Percentiles rank a stretch among this genome's conserved stretches.
Conservation (phyloP, 2,113 vertebrate genomes). For the Anoura caudifer region DNA sequence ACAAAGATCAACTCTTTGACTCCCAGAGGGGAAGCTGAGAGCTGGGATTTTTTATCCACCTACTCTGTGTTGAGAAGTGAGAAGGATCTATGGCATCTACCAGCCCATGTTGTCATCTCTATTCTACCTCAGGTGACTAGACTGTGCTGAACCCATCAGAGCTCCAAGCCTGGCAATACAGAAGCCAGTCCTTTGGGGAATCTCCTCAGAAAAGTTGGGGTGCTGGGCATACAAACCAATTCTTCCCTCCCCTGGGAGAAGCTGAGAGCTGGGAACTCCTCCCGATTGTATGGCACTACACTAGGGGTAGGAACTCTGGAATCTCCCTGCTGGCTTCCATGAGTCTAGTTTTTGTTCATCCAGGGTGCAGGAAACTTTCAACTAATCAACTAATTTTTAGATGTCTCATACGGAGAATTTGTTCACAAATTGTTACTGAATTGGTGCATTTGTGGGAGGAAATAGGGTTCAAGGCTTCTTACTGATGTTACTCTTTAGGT, state of each 20-base stretch:
- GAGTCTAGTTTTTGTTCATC: background rate
- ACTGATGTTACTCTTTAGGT: background rate
- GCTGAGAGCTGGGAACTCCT: background rate
- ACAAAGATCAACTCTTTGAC: background rate
- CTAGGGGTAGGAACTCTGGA: background rate
- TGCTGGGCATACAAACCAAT: background rate
- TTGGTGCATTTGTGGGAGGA: background rate
- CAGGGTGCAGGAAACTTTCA: background rate
- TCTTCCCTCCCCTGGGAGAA: background rate
- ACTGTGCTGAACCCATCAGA: background rate
- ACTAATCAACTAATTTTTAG: background rate
- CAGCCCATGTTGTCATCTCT: background rate
- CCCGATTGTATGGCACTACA: background rate
- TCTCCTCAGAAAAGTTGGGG: background rate
- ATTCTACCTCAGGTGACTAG: background rate
- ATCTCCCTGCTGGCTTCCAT: background rate
- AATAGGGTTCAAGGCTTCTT: background rate
- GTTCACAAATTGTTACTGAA: background rate
- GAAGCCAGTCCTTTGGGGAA: background rate
- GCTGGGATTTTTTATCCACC: background rate
- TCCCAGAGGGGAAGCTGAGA: background rate
- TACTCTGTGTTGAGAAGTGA: background rate
- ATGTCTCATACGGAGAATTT: background rate
- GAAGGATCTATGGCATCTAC: background rate
- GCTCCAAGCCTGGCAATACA: background rate